phyloP scores from a whole-genome alignment of 2,888 invertebrate species.

The Aelia acuminata region DNA sequence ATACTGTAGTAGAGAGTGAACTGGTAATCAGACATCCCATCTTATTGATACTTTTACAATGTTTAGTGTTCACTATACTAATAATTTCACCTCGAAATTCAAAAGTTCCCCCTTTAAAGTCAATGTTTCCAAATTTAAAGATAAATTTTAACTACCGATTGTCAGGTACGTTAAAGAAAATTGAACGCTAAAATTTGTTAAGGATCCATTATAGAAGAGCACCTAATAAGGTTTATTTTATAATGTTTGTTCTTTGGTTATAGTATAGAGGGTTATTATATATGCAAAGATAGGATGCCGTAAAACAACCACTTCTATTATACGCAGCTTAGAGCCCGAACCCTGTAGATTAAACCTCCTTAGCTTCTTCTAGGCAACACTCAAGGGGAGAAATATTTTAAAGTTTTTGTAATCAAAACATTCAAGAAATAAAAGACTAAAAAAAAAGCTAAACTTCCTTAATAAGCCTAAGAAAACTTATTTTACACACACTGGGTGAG shows the following conservation, averaged over 20 bases:
- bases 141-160: no score
- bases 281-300: background rate
- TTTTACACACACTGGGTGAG: background rate
- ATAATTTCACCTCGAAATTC: no score
- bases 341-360: background rate
- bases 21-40: no score
- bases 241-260: background rate
- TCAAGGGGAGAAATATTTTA: background rate
- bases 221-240: background rate
- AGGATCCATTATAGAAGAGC: background rate
- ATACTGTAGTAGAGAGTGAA: no score
- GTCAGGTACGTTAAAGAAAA: no score
- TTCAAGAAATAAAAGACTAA: background rate
- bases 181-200: background rate
- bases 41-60: no score
- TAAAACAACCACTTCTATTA: background rate
- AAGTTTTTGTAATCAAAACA: constrained; percentile 21
- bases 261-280: background rate
- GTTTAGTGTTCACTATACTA: no score
- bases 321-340: background rate
- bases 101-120: no score
- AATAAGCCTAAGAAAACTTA: background rate
- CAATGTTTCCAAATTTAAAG: no score
- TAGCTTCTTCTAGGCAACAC: background rate
- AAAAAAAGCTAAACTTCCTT: background rate